phyloP scores from a whole-genome alignment of 2,797 vertebrate species.

The Spinus pinus region DNA sequence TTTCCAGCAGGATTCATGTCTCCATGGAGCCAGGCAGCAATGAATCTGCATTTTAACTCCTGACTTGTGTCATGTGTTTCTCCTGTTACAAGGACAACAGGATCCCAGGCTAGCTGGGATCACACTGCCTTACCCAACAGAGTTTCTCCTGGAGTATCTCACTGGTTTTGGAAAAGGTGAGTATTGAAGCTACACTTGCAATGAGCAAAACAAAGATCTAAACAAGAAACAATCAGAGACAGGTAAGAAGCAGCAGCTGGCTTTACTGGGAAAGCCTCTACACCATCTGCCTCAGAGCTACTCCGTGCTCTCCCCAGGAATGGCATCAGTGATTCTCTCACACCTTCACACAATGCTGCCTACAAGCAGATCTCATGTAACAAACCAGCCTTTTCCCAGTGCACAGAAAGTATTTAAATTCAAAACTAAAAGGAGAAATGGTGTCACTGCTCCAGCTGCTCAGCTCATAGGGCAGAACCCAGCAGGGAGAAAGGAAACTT shows the following conservation, averaged over 20 bases:
- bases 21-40: background rate
- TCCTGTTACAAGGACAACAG: background rate
- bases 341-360: background rate
- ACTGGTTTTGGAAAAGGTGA: background rate
- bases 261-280: background rate
- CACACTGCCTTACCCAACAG: background rate
- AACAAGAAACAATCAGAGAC: background rate
- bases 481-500: background rate
- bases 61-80: background rate
- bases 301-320: background rate
- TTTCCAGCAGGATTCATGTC: background rate
- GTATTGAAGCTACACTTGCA: background rate
- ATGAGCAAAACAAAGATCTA: background rate
- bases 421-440: background rate
- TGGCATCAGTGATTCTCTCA: background rate
- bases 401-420: background rate
- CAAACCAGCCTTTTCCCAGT: background rate
- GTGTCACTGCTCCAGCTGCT: background rate
- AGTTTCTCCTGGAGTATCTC: background rate
- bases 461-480: background rate
- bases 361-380: background rate
- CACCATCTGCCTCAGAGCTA: background rate
- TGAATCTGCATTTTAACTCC: background rate
- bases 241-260: background rate
- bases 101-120: background rate